Percentiles rank a stretch among this genome's conserved stretches.
phyloP scores from a whole-genome alignment of 2,888 invertebrate genomes.

The Xestoiulus laeticollis region DNA sequence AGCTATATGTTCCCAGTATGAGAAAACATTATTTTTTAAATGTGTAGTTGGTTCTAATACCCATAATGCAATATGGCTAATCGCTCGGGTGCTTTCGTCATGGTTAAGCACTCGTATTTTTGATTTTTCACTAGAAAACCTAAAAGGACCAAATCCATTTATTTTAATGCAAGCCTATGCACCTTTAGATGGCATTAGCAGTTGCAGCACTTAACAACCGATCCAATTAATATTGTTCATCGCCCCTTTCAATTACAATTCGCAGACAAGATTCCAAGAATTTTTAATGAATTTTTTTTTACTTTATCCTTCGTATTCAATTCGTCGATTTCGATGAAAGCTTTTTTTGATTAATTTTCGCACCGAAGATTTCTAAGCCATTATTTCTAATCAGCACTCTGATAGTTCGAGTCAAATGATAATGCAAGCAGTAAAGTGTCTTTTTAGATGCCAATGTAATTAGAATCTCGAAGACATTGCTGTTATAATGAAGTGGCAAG shows the following conservation, averaged over 20 bases:
- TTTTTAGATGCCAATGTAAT: neutral
- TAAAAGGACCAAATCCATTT: constrained; percentile 26
- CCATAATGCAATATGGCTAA: neutral
- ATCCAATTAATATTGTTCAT: constrained; percentile 26
- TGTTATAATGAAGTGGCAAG: neutral
- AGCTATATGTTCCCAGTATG: neutral
- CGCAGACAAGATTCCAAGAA: constrained; percentile 13
- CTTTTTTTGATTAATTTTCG: constrained; percentile 20
- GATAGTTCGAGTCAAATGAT: neutral
- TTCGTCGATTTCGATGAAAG: constrained; percentile 26
- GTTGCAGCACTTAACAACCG: constrained; percentile 14
- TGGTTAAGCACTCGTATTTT: constrained; percentile 26
- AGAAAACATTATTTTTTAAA: neutral
- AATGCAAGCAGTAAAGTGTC: neutral
- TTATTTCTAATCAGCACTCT: constrained; percentile 1
- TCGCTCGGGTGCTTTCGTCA: constrained; percentile 16
- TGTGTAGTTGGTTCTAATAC: neutral
- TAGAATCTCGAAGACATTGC: neutral
- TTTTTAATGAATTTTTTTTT: neutral
- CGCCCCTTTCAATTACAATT: neutral
- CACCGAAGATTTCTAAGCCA: constrained; percentile 26
- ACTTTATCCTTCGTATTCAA: neutral
- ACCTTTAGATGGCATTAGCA: neutral
- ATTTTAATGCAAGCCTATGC: neutral
- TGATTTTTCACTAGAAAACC: constrained; percentile 14